A percentile compares a stretch with the other conserved stretches of the same genome.
phyloP scores from a whole-genome alignment of 1,140 invertebrate genomes.

The Cardiocondyla obscurior region DNA sequence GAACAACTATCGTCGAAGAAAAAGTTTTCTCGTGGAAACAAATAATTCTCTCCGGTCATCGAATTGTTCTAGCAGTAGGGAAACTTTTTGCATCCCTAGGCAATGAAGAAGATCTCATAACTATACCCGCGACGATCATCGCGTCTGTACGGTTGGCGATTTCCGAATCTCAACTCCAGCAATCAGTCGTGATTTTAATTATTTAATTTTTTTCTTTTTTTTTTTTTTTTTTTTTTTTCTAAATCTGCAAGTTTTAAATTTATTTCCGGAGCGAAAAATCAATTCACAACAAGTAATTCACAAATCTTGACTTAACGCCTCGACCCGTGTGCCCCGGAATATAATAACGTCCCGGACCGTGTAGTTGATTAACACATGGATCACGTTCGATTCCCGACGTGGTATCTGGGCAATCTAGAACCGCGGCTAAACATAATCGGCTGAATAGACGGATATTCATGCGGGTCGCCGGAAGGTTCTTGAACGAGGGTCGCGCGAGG shows the following conservation, averaged over 20 bases:
- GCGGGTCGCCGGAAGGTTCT: slow-evolving; percentile 56
- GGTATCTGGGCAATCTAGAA: slow-evolving; percentile 25
- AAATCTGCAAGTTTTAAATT: not conserved
- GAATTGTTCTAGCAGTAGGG: not conserved
- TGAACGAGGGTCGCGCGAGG: not conserved
- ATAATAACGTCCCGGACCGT: not conserved
- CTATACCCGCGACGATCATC: too few species aligned
- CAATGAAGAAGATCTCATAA: not conserved
- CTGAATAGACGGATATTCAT: slow-evolving; percentile 72
- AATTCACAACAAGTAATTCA: slow-evolving; percentile 1
- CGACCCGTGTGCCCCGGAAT: not conserved
- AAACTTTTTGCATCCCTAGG: not conserved
- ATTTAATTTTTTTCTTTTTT: not conserved
- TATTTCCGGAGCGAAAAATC: not conserved
- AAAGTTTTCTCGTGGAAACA: not conserved
- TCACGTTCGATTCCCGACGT: slow-evolving; percentile 65
- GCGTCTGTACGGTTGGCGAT: too few species aligned
- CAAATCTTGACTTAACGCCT: not conserved
- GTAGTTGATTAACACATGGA: slow-evolving; percentile 48
- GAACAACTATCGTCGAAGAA: not conserved
- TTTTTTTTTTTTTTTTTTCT: not conserved
- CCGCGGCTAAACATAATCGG: slow-evolving; percentile 61
- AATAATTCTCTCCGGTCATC: slow-evolving; percentile 7
- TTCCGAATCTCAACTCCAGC: not conserved
- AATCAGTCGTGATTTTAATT: not conserved